Evolutionary conservation across 2,113 vertebrate species (phyloP).

Genomic region (Halichoeres trimaculatus): DNA sequence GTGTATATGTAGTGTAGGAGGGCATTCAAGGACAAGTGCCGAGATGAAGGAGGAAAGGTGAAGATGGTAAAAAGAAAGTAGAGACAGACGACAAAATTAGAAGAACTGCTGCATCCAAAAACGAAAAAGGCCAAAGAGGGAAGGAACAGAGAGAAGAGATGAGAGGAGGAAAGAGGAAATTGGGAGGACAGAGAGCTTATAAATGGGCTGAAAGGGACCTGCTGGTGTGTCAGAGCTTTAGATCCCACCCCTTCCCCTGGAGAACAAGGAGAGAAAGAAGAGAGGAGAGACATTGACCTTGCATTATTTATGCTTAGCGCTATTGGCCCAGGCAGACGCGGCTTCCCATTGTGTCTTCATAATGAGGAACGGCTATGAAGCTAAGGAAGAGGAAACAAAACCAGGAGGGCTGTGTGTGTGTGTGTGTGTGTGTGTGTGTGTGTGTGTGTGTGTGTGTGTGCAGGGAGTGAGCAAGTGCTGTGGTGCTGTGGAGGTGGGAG

Average conservation of each 20-base stretch:
- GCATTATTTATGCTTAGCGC: constrained; percentile 85
- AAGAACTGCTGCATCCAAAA: constrained; percentile 3
- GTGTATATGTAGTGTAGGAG: constrained; percentile 15
- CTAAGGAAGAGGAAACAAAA: constrained; percentile 73
- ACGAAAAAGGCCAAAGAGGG: not conserved
- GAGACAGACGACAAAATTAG: not conserved
- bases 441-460: constrained; percentile 19
- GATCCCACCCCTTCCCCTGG: constrained; percentile 69
- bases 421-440: constrained; percentile 31
- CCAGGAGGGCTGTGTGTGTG: constrained; percentile 53
- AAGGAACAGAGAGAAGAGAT: constrained; percentile 13
- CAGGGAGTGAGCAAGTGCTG: constrained; percentile 29
- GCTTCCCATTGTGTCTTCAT: constrained; percentile 83
- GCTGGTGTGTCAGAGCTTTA: constrained; percentile 75
- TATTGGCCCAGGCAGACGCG: constrained; percentile 81
- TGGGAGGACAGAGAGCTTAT: constrained; percentile 59
- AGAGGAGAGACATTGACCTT: constrained; percentile 83
- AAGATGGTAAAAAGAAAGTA: not conserved
- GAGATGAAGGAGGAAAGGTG: constrained; percentile 9
- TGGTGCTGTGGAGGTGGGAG: constrained; percentile 47
- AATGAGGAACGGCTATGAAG: constrained; percentile 82
- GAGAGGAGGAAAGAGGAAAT: constrained; percentile 49
- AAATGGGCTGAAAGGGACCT: constrained; percentile 75
- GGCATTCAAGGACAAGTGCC: constrained; percentile 11
- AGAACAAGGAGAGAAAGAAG: constrained; percentile 69